A percentile compares a stretch with the other conserved stretches of the same genome.
phyloP scores from a whole-genome alignment of 2,888 invertebrate species.

The Euzetes globulus region DNA sequence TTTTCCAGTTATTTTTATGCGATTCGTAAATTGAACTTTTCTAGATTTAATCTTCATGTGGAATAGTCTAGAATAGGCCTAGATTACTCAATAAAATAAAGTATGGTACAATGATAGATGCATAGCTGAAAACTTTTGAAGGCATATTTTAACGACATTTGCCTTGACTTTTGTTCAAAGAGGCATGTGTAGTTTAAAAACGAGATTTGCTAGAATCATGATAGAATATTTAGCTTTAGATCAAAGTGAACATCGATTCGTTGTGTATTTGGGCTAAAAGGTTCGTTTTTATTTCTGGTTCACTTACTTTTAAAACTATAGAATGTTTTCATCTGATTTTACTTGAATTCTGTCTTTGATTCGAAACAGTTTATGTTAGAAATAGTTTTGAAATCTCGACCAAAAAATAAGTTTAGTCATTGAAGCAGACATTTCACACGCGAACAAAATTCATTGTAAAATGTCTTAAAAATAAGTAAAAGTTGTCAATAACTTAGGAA shows the following conservation, averaged over 20 bases:
- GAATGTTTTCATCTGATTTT: neutral
- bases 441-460: neutral
- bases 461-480: too few species aligned
- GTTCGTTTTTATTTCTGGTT: neutral
- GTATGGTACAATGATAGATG: too few species aligned
- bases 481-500: slow-evolving; percentile 15
- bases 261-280: neutral
- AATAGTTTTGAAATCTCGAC: neutral
- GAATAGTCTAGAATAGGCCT: too few species aligned
- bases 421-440: neutral
- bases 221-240: neutral
- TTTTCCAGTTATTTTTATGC: too few species aligned
- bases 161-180: too few species aligned
- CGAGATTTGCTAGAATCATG: neutral
- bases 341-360: neutral
- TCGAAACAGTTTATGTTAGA: neutral
- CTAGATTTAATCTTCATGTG: too few species aligned
- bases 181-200: too few species aligned
- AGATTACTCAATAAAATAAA: too few species aligned
- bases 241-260: neutral
- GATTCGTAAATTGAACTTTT: too few species aligned
- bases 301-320: slow-evolving; percentile 3
- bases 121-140: too few species aligned
- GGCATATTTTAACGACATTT: too few species aligned
- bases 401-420: neutral